A percentile compares a stretch with the other conserved stretches of the same genome.
phyloP scores from a whole-genome alignment of 2,113 vertebrate genomes.

The Morone chrysops region DNA sequence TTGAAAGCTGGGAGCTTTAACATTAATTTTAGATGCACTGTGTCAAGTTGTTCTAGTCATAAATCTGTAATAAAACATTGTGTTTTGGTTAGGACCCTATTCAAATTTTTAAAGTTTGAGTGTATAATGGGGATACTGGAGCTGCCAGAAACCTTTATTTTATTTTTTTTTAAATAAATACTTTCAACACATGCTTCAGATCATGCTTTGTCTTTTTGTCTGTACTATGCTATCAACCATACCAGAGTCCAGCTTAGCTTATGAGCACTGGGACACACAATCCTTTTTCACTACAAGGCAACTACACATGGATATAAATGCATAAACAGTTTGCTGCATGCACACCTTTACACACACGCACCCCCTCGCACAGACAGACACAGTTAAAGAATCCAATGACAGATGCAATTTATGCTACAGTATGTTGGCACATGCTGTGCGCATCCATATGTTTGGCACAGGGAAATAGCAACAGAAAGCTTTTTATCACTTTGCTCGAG shows the following conservation, averaged over 20 bases:
- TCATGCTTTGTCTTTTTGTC: not conserved
- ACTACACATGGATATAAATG: not conserved
- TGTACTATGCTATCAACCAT: not conserved
- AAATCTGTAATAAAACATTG: too few relatives aligned
- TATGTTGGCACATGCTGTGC: slow-evolving; percentile 30
- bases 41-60: too few relatives aligned
- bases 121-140: not conserved
- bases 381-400: slow-evolving; percentile 54
- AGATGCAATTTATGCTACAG: slow-evolving; percentile 52
- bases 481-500: slow-evolving; percentile 49
- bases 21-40: too few relatives aligned
- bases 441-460: slow-evolving; percentile 62
- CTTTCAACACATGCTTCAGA: not conserved
- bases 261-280: slow-evolving; percentile 24
- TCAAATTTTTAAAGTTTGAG: too few relatives aligned
- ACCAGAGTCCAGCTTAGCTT: slow-evolving; percentile 9
- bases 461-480: slow-evolving; percentile 42
- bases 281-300: slow-evolving; percentile 17
- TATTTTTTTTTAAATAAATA: not conserved
- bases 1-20: too few relatives aligned
- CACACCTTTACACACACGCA: slow-evolving; percentile 19
- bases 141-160: not conserved
- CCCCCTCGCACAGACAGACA: slow-evolving; percentile 12
- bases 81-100: too few relatives aligned
- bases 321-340: slow-evolving; percentile 11